Conservation (phyloP, 1,140 invertebrate species). For the Coptotermes formosanus region DNA sequence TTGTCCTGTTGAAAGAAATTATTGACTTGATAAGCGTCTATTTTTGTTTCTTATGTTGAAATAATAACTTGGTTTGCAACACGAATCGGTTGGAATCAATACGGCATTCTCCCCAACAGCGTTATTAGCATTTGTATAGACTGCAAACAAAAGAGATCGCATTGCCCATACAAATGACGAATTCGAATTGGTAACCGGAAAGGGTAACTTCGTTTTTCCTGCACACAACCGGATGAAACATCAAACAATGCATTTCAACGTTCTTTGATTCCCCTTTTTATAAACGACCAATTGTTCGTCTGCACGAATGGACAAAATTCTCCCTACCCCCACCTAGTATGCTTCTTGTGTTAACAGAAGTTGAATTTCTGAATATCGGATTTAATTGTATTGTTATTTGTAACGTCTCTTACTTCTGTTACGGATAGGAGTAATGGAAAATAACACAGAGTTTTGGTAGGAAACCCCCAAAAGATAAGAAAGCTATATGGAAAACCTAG, state of each 20-base stretch:
- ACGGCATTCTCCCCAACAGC: background rate
- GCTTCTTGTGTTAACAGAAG: no score
- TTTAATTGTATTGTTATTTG: no score
- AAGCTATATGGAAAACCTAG: no score
- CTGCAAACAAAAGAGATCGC: background rate
- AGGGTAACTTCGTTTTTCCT: background rate
- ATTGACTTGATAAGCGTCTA: background rate
- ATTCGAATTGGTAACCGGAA: background rate
- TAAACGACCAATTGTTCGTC: no score
- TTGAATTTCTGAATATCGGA: no score
- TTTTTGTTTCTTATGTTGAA: background rate
- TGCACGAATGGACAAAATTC: no score
- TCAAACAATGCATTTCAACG: background rate
- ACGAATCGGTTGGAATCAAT: background rate
- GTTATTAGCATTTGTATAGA: background rate
- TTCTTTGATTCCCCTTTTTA: background rate
- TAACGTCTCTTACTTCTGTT: no score
- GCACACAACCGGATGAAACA: background rate
- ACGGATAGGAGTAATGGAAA: no score
- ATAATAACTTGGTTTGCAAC: background rate
- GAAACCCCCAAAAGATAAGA: no score
- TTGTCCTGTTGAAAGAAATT: no score
- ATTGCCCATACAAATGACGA: background rate
- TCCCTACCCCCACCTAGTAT: no score
- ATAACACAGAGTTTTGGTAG: no score